phyloP scores from a whole-genome alignment of 2,888 invertebrate species.

The Tetramorium bicarinatum region DNA sequence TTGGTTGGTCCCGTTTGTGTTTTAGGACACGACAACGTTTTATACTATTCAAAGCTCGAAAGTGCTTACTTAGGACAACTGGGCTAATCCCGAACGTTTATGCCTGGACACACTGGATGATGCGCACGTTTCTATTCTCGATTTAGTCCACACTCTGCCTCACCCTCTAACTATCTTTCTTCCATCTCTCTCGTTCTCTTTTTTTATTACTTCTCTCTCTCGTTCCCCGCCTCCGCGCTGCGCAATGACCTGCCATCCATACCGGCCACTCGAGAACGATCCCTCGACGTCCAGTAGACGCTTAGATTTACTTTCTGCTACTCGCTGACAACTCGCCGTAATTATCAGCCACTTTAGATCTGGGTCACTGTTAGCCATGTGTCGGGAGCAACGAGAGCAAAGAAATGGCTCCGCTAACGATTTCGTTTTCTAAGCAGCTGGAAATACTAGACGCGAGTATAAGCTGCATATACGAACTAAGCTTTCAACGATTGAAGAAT shows the following conservation, averaged over 20 bases:
- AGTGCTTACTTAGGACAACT: conserved; percentile 74
- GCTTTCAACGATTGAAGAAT: conserved; percentile 63
- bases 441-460: conserved; percentile 51
- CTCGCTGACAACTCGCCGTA: conserved; percentile 76
- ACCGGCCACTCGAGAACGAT: conserved; percentile 62
- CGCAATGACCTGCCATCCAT: conserved; percentile 48
- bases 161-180: background rate
- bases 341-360: conserved; percentile 82
- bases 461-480: conserved; percentile 51
- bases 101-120: conserved; percentile 80
- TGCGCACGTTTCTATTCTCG: conserved; percentile 73
- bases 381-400: conserved; percentile 60
- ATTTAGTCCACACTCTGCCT: conserved; percentile 65
- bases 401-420: conserved; percentile 69
- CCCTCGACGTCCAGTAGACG: conserved; percentile 55
- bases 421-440: conserved; percentile 72
- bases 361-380: conserved; percentile 78
- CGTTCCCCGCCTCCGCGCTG: background rate
- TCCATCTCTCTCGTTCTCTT: conserved; percentile 10
- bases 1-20: conserved; percentile 44
- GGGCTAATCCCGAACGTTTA: conserved; percentile 79
- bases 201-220: background rate
- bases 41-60: conserved; percentile 57
- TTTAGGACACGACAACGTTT: conserved; percentile 67
- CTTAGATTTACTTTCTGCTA: conserved; percentile 69